Evolutionary conservation across 2,888 invertebrate genomes (phyloP), one percentile per base, ranked within the genome.

Genomic region (Phytoseiulus persimilis): DNA sequence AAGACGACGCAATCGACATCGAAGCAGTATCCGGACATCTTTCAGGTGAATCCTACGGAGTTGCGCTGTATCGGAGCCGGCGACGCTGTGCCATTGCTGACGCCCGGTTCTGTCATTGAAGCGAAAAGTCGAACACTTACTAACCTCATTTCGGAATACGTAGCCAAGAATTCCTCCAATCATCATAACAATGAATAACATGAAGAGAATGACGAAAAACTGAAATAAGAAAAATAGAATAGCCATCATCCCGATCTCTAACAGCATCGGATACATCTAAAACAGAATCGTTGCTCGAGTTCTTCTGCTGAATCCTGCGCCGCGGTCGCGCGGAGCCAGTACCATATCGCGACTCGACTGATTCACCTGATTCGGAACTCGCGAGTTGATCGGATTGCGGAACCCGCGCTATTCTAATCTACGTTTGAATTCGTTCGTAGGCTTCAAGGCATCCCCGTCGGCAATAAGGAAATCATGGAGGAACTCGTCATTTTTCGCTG

Each of bases 141-240:
- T 91, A 91, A 97, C 96, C 93, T 97, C 96, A 92, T 95, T 95
- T 87, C 96, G 94, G 94, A 97, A 98, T 89, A 97, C 96, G 92
- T 96, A 97, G 90, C 96, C 96, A 90, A 98, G 94, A 91, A 98
- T 96, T 84, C 97, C 98, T 83, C 97, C 97, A 90, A 97, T 95
- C 91, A 97, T 93, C 95, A 98, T 95, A 91, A 96, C 96, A 91
- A 97, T 95, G 93, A 97, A 97, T 91, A 98, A 95, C 91, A 97
- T 94, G 92, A 97, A 95, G 90, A 98, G 94, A 33, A 96, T 94
- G 92, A 97, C 95, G 93, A 97, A 97, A 93, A 92, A 93, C 92
- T 93, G 92, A 90, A 92, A 92, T 83, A 90, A 84, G 90, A 90
- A 83, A 90, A 87, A 90, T 18, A 31, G 39, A 89, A 33, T 9